phyloP scores from a whole-genome alignment of 2,113 vertebrate species.

The Reinhardtius hippoglossoides region DNA sequence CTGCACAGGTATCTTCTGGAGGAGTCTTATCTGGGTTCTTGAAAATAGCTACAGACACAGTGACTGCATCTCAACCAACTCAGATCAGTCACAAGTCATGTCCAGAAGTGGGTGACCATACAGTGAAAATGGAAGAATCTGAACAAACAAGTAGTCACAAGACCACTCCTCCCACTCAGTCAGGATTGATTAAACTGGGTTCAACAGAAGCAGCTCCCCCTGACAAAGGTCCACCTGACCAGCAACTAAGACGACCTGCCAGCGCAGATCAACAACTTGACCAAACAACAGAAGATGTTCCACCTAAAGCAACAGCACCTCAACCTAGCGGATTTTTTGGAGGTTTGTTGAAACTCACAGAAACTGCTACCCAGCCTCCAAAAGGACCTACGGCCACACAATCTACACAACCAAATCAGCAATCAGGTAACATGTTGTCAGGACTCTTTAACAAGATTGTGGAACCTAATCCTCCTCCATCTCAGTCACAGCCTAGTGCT shows the following conservation, averaged over 20 bases:
- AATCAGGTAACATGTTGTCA: constrained; percentile 67
- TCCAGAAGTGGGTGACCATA: constrained; percentile 26
- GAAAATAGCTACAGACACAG: constrained; percentile 73
- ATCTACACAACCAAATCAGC: constrained; percentile 50
- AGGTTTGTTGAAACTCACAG: constrained; percentile 73
- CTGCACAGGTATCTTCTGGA: constrained; percentile 37
- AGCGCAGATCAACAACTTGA: constrained; percentile 34
- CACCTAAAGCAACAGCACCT: constrained; percentile 38
- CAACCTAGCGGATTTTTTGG: constrained; percentile 74
- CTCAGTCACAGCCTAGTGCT: constrained; percentile 42
- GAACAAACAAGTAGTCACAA: constrained; percentile 34
- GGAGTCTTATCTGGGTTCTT: constrained; percentile 76
- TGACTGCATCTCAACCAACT: constrained; percentile 58
- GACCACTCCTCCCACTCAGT: constrained; percentile 19
- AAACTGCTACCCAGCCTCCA: constrained; percentile 56
- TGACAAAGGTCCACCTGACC: constrained; percentile 31
- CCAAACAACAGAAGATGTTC: constrained; percentile 33
- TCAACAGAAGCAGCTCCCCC: constrained; percentile 28
- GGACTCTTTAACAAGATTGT: constrained; percentile 79
- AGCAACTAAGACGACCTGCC: constrained; percentile 29
- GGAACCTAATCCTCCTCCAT: constrained; percentile 53
- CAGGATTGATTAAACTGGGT: constrained; percentile 43
- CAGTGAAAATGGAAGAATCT: constrained; percentile 22
- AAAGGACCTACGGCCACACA: constrained; percentile 36
- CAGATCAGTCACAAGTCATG: constrained; percentile 40